These are phyloP conservation scores for Drosophila arawakana DNA, from an alignment of 1,140 invertebrate genomes.

Conservation along the genomic window DNA sequence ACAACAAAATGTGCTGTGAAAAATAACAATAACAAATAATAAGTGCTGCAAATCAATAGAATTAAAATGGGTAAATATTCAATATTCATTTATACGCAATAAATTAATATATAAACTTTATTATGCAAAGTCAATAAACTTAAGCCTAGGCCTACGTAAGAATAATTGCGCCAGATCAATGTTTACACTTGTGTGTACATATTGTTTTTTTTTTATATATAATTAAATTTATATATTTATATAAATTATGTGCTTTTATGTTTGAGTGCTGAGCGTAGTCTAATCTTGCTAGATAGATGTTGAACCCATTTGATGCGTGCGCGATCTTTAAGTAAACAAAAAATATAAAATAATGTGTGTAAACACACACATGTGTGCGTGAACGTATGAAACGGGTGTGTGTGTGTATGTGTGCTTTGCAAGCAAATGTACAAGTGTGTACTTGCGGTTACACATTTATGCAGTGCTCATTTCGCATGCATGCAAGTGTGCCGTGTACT, in stretches of 20 bases:
- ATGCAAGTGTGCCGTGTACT: too few relatives aligned
- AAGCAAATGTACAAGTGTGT: neutral
- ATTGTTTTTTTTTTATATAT: constrained; percentile 8
- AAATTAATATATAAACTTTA: constrained; percentile 43
- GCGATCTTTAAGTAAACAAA: constrained; percentile 60
- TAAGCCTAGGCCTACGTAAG: constrained; percentile 25
- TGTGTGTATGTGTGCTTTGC: too few relatives aligned
- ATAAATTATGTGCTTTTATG: constrained; percentile 31
- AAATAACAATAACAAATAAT: neutral
- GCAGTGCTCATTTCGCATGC: too few relatives aligned
- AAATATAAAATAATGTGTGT: constrained; percentile 42
- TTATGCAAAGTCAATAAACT: constrained; percentile 47
- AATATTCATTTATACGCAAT: constrained; percentile 16
- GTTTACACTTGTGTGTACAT: constrained; percentile 5
- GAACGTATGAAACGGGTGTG: too few relatives aligned
- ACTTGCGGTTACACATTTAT: neutral
- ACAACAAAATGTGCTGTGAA: constrained; percentile 15
- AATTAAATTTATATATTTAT: constrained; percentile 42
- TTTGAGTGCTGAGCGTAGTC: constrained; percentile 21
- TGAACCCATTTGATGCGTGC: constrained; percentile 69
- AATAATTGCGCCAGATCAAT: constrained; percentile 31
- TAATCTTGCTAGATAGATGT: constrained; percentile 78
- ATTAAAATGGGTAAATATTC: constrained; percentile 57
- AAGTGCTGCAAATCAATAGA: neutral
- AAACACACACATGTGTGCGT: constrained; percentile 11